A percentile compares a stretch with the other conserved stretches of the same genome.
phyloP scores from a whole-genome alignment of 2,113 vertebrate genomes.

The Indicator indicator region DNA sequence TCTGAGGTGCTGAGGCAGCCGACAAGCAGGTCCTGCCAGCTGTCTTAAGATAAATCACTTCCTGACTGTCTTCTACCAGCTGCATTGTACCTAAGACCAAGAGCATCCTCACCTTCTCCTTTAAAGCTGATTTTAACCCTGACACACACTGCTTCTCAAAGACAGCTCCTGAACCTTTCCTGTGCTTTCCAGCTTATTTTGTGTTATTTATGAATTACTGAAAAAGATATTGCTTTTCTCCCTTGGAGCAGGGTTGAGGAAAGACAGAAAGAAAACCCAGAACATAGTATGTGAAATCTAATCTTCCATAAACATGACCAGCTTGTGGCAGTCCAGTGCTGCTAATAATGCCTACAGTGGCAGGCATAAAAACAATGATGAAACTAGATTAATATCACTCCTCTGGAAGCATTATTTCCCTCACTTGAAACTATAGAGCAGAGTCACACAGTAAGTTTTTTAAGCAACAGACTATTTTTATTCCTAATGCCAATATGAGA shows the following conservation, averaged over 20 bases:
- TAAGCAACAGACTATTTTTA: background rate
- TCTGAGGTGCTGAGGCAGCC: background rate
- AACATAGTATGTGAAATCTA: background rate
- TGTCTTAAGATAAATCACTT: background rate
- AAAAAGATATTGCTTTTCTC: background rate
- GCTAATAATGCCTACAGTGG: background rate
- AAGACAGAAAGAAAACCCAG: background rate
- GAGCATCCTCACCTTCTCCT: background rate
- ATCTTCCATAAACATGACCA: background rate
- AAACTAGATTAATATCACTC: background rate
- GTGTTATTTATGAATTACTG: background rate
- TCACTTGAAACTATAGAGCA: background rate
- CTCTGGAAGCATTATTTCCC: background rate
- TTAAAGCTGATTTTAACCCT: background rate
- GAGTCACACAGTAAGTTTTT: background rate
- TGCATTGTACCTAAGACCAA: background rate
- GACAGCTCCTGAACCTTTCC: background rate
- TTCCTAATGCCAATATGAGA: background rate
- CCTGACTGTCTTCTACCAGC: background rate
- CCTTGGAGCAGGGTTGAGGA: background rate
- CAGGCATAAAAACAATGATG: background rate
- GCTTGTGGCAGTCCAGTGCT: background rate
- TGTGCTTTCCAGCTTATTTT: background rate
- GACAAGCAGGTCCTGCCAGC: background rate
- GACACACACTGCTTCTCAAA: background rate